Conservation (phyloP, 2,113 vertebrate genomes). For the Beaufortia kweichowensis region DNA sequence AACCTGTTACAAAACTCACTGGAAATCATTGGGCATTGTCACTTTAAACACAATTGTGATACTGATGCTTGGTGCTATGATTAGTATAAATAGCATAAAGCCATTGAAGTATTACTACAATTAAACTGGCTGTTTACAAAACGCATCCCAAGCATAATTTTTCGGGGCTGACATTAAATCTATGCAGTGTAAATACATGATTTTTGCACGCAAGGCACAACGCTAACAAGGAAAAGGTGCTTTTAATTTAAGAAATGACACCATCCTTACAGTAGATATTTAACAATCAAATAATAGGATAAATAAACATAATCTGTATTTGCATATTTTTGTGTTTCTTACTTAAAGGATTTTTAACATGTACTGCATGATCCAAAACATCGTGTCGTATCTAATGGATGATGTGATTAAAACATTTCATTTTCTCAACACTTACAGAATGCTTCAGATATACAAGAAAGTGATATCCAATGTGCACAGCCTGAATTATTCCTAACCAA, state of each 20-base stretch:
- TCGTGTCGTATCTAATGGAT: background rate
- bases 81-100: background rate
- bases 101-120: background rate
- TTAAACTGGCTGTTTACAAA: background rate
- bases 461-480: background rate
- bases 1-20: conserved; percentile 20
- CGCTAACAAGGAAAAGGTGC: conserved; percentile 32
- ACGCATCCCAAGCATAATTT: background rate
- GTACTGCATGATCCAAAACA: background rate
- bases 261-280: conserved; percentile 9
- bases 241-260: conserved; percentile 20
- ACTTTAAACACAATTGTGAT: conserved; percentile 16
- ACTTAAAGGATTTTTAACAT: conserved; percentile 1
- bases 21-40: conserved; percentile 14
- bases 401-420: conserved; percentile 11
- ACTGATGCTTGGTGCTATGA: background rate
- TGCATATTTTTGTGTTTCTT: conserved; percentile 30
- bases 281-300: conserved; percentile 32
- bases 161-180: conserved; percentile 21
- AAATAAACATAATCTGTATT: conserved; percentile 14
- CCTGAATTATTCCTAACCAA: background rate
- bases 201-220: conserved; percentile 46
- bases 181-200: conserved; percentile 26
- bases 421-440: background rate
- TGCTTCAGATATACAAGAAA: background rate